Evolutionary conservation across 2,888 invertebrate genomes (phyloP).

Genomic region (Eubasilissa splendida): DNA sequence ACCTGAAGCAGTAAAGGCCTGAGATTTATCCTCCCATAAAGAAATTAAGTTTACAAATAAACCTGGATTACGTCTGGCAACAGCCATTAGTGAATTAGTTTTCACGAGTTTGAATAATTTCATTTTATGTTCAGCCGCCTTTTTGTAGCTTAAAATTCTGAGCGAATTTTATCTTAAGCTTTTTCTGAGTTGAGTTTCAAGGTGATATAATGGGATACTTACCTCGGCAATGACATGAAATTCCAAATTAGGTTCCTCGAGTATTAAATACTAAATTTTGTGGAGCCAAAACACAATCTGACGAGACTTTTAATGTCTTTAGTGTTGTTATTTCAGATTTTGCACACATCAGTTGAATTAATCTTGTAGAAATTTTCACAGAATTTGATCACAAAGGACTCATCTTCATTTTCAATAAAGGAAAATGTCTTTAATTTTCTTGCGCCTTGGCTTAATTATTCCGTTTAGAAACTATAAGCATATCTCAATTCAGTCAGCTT

Average conservation of each 20-base stretch:
- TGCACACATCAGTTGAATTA: no score
- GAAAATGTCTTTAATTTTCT: no score
- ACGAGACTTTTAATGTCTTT: no score
- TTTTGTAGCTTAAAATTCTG: conserved; percentile 11
- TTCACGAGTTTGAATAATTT: conserved; percentile 27
- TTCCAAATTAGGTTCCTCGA: neutral
- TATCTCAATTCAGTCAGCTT: no score
- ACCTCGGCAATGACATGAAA: neutral
- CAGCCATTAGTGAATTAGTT: conserved; percentile 31
- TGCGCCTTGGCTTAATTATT: no score
- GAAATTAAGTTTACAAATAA: conserved; percentile 24
- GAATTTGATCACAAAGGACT: no score
- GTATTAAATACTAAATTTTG: no score
- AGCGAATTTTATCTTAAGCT: neutral
- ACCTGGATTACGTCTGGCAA: neutral
- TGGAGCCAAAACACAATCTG: no score
- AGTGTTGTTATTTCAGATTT: no score
- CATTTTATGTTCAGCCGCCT: conserved; percentile 18
- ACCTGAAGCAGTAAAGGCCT: neutral
- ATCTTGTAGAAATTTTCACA: no score
- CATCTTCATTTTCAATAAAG: no score
- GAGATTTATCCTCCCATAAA: neutral
- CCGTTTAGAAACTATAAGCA: no score
- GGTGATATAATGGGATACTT: conserved; percentile 24
- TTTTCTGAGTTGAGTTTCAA: conserved; percentile 9